Conservation (phyloP, 2,113 vertebrate genomes). For the Lanius ludovicianus region DNA sequence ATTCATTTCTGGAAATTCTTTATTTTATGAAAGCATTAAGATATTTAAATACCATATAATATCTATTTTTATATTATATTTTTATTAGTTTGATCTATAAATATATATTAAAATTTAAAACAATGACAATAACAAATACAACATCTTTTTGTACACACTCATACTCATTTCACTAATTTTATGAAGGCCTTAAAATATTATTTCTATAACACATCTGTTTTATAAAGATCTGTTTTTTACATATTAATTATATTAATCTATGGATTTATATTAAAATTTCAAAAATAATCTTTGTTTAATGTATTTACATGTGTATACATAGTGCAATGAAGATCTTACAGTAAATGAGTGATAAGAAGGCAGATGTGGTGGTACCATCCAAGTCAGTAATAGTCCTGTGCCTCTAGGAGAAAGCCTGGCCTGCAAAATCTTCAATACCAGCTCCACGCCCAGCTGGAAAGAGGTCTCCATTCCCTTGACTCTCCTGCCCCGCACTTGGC, state of each 20-base stretch:
- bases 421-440: fast-evolving
- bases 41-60: not conserved
- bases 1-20: not conserved
- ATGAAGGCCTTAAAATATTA: not conserved
- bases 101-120: not conserved
- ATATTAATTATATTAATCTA: not conserved
- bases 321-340: not conserved
- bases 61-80: not conserved
- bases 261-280: not conserved
- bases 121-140: too few species aligned
- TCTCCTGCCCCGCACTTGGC: not conserved
- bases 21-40: not conserved
- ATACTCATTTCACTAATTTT: not conserved
- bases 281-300: not conserved
- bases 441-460: fast-evolving
- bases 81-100: not conserved
- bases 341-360: not conserved
- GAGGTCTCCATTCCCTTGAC: fast-evolving
- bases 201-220: not conserved
- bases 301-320: fast-evolving
- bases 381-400: fast-evolving
- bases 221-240: too few species aligned
- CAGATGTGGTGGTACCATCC: too few species aligned
- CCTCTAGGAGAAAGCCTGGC: too few species aligned
- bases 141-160: too few species aligned